Evolutionary conservation across 2,888 invertebrate genomes (phyloP).

Genomic region (Chorisops tibialis): DNA sequence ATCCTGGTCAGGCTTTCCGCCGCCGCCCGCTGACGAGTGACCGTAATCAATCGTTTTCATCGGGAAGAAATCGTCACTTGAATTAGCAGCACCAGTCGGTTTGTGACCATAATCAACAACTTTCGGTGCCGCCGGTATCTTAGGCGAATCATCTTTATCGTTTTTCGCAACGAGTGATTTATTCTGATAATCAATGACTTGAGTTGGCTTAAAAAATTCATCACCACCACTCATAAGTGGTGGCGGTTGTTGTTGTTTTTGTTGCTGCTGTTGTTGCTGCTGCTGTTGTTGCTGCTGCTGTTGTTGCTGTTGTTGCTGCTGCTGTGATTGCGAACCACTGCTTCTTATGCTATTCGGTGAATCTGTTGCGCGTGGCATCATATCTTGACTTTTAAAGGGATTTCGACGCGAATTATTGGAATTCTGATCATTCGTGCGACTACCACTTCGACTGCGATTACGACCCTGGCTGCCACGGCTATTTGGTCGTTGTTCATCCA

Average conservation of each 20-base stretch:
- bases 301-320: neutral
- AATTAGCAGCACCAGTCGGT: slow-evolving; percentile 40
- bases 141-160: slow-evolving; percentile 34
- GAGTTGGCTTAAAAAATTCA: slow-evolving; percentile 57
- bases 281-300: neutral
- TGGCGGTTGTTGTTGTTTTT: too few species aligned
- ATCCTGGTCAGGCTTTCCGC: slow-evolving; percentile 28
- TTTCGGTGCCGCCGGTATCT: slow-evolving; percentile 54
- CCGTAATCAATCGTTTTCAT: slow-evolving; percentile 70
- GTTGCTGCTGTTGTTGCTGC: too few species aligned
- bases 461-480: slow-evolving; percentile 24
- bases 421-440: neutral
- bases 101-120: slow-evolving; percentile 73
- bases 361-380: neutral
- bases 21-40: slow-evolving; percentile 51
- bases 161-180: slow-evolving; percentile 45
- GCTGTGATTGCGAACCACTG: neutral
- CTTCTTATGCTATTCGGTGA: neutral
- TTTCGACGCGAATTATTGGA: slow-evolving; percentile 17
- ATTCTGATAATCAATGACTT: slow-evolving; percentile 70
- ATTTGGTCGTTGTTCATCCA: slow-evolving; percentile 33
- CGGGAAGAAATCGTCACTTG: slow-evolving; percentile 58
- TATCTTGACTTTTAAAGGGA: slow-evolving; percentile 21
- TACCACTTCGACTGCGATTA: slow-evolving; percentile 27
- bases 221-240: slow-evolving; percentile 40